Evolutionary conservation across 2,888 invertebrate species (phyloP).

Genomic region (Meghimatium bilineatum): DNA sequence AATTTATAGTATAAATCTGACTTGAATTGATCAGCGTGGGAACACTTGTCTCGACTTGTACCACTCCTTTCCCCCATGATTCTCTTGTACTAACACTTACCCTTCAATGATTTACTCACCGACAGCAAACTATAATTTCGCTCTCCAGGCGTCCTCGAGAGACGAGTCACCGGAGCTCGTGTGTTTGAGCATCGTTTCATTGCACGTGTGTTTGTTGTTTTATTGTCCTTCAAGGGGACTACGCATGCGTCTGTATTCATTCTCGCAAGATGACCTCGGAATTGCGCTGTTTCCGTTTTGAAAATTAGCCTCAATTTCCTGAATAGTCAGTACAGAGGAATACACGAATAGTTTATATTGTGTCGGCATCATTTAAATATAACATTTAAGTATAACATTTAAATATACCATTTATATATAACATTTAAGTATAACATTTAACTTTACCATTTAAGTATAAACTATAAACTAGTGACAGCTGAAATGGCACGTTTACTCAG

Average conservation of each 20-base stretch:
- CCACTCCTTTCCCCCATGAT: background rate
- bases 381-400: too few relatives aligned
- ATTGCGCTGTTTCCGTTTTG: constrained; percentile 13
- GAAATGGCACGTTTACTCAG: too few relatives aligned
- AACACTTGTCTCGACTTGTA: background rate
- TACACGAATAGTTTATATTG: too few relatives aligned
- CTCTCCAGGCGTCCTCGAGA: constrained; percentile 16
- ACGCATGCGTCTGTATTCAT: constrained; percentile 16
- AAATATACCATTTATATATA: too few relatives aligned
- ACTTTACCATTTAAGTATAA: too few relatives aligned
- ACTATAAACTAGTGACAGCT: too few relatives aligned
- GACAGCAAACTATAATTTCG: background rate
- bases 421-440: too few relatives aligned
- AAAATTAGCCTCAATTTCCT: background rate
- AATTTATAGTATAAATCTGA: background rate
- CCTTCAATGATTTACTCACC: constrained; percentile 31
- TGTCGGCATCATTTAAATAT: too few relatives aligned
- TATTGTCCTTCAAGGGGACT: constrained; percentile 1
- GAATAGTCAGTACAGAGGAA: background rate
- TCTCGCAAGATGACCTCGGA: background rate
- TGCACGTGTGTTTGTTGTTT: constrained; percentile 15
- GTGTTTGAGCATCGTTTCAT: background rate
- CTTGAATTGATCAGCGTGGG: background rate
- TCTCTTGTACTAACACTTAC: constrained; percentile 37
- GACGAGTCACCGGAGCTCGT: background rate